Base-by-base conservation (phyloP, 2,888 invertebrate species). In the Cancer borealis region DNA sequence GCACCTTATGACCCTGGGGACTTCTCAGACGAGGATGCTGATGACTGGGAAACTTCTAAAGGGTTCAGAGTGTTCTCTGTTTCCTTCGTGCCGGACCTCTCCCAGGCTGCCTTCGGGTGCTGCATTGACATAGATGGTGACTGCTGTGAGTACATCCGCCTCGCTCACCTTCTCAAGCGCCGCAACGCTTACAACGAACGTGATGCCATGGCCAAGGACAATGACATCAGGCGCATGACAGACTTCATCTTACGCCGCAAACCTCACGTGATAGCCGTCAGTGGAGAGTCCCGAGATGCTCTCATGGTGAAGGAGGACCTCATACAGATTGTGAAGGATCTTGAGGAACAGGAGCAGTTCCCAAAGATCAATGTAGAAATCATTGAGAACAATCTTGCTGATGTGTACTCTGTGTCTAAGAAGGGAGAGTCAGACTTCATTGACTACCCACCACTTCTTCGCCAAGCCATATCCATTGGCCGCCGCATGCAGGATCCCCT, bases 401-500 rank as follows among this genome's bases (percentile, higher is more conserved):
- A 98, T 96, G 97, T 99, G 54, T 99, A 98, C 96, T 98, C 99
- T 95, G 99, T 98, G 96, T 99, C 99, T 45, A 98, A 98, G 96
- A 98, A 98, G 96, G 98, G 99, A 88, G 97, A 97, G 96, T 97
- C 97, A 66, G 99, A 99, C 96, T 99, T 99, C 96, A 97, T 98
- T 95, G 99, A 99, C 96, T 99, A 99, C 97, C 99, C 99, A 0
- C 97, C 98, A 90, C 97, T 99, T 21, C 97, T 99, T 2, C 97
- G 99, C 0, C 98, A 99, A 97, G 99, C 99, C 0, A 98, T 99
- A 93, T 99, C 99, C 0, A 97, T 99, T 95, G 99, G 98, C 0
- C 97, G 99, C 45, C 97, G 98, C 95, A 97, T 99, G 96, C 99
- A 99, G 97, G 99, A 99, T 97, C 99, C 99, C 0, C 97, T 99